Base-by-base conservation (phyloP, 2,888 invertebrate genomes). In the Drosophila fungiperda region DNA sequence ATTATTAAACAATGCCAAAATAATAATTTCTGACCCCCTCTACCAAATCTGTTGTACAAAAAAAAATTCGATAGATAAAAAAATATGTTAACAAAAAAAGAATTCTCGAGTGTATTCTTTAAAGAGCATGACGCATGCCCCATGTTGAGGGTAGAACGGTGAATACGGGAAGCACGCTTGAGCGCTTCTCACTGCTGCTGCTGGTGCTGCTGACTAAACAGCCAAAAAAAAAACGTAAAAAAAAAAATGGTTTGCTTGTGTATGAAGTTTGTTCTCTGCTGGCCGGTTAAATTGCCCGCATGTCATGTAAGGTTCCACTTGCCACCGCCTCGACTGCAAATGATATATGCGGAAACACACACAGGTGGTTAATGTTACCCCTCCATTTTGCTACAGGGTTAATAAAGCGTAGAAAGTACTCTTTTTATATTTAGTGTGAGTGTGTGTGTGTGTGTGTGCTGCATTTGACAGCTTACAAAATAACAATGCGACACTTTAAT, bases 161-260 rank as follows among this genome's bases (percentile, higher is more conserved):
- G 61, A 62, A 73, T 70, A 68, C 76, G 87, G 87, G 87, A 87
- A 87, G 78, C 82, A 88, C 87, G 87, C 87, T 79, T 86, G 82
- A 90, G 74, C 70, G 89, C 79, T 83, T 77, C 20, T 48, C 58
- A 49, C 35, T 54, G 66, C 42, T 38, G 32, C 36, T 36, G 42
- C 20, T 55, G 42, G 29, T 40, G 23, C 59, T 45, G 29, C 29
- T 53, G 78, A 57, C 49, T 54, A 74, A 32, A 62, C 35, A 55
- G 55, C 17, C 60, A 68, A 68, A 73, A 53, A 17, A n/a, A 29
- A 6, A 3, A 8, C 7, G 5, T 5, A 23, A 15, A 32, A 52
- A 54, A 54, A 68, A 82, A 74, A 71, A 58, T 64, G 63, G 8
- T 15, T 50, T 57, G 59, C 33, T 76, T 79, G 77, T 73, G 78